Evolutionary conservation across 2,888 invertebrate genomes (phyloP).

Genomic region (Strigamia crassipes): DNA sequence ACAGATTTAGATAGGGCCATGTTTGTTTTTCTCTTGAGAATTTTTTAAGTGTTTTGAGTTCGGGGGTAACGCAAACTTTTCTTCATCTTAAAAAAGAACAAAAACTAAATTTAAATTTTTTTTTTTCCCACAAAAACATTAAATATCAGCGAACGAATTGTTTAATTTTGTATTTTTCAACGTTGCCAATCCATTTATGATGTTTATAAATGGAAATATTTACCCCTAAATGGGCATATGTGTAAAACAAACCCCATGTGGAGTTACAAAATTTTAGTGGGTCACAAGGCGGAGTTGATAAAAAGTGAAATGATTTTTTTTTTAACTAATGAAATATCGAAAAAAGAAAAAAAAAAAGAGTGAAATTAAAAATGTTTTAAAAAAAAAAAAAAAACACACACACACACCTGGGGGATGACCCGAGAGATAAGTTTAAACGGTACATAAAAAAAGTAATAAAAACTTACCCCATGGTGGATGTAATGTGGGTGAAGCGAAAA

Average conservation of each 20-base stretch:
- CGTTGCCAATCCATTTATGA: neutral
- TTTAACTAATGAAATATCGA: neutral
- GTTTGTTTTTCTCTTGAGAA: slow-evolving; percentile 24
- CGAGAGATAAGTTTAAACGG: neutral
- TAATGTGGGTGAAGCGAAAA: neutral
- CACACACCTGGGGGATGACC: neutral
- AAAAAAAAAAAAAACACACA: neutral
- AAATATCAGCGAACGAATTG: neutral
- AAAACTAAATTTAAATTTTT: neutral
- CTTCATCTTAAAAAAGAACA: neutral
- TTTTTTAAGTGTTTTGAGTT: neutral
- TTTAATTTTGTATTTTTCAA: neutral
- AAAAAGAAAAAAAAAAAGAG: neutral
- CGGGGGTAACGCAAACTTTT: neutral
- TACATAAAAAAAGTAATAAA: neutral
- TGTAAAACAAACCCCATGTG: slow-evolving; percentile 32
- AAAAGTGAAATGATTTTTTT: slow-evolving; percentile 13
- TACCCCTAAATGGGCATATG: slow-evolving; percentile 15
- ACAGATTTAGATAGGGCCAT: slow-evolving; percentile 38
- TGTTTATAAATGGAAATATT: neutral
- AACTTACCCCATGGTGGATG: slow-evolving; percentile 29
- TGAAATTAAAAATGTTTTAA: neutral
- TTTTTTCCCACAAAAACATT: neutral
- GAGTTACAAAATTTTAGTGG: slow-evolving; percentile 23
- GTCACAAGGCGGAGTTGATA: slow-evolving; percentile 38